A percentile compares a stretch with the other conserved stretches of the same genome.
Evolutionary conservation across 1,140 invertebrate species (phyloP).

Genomic region (Lamellibrachia luymesi): DNA sequence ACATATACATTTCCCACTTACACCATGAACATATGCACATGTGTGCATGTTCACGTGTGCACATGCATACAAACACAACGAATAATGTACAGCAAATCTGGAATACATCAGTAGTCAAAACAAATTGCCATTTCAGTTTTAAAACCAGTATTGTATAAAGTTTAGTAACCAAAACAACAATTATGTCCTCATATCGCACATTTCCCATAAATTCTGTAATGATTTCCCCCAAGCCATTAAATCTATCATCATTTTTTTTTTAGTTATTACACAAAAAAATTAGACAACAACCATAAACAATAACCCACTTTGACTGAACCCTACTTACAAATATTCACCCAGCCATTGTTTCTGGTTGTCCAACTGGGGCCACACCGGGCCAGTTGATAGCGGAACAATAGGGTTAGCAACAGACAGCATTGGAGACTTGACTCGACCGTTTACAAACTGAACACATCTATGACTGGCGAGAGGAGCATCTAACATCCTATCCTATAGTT

Average conservation of each 20-base stretch:
- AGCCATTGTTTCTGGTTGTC: background rate
- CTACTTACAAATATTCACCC: background rate
- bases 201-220: background rate
- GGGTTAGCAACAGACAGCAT: background rate
- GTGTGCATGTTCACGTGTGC: too few species aligned
- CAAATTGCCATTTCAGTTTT: background rate
- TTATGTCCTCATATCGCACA: background rate
- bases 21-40: too few species aligned
- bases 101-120: background rate
- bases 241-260: background rate
- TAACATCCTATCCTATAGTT: background rate
- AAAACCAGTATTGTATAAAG: background rate
- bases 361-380: background rate
- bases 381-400: background rate
- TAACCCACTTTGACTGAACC: background rate
- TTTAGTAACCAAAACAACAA: background rate
- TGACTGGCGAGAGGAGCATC: background rate
- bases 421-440: background rate
- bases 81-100: background rate
- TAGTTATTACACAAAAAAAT: background rate
- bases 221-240: background rate
- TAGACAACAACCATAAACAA: background rate
- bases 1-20: too few species aligned
- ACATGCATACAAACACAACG: background rate
- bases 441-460: background rate